phyloP scores from a whole-genome alignment of 2,113 vertebrate species.

The Oryzias celebensis region DNA sequence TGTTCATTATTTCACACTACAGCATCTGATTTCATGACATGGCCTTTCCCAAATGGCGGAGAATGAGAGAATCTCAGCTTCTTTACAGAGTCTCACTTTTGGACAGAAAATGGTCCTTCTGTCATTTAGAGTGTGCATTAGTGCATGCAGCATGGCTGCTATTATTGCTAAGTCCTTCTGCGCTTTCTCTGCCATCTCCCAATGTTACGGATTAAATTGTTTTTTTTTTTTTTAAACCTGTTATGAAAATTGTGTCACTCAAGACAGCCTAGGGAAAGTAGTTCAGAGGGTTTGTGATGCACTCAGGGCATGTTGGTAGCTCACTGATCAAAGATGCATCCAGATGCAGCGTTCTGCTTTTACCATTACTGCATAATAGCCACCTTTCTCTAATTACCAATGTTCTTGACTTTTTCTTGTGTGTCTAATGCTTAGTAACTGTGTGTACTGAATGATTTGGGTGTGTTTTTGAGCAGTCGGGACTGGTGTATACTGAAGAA shows the following conservation, averaged over 20 bases:
- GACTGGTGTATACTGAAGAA: constrained; percentile 95
- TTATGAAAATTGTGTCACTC: constrained; percentile 51
- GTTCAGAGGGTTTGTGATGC: constrained; percentile 52
- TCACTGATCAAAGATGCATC: constrained; percentile 23
- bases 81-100: not conserved
- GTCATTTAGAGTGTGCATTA: constrained; percentile 10
- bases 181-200: constrained; percentile 29
- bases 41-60: constrained; percentile 11
- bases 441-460: not conserved
- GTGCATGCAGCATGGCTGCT: constrained; percentile 8
- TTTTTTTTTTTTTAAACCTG: constrained; percentile 36
- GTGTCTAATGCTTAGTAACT: too few species aligned
- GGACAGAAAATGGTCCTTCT: constrained; percentile 14
- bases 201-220: constrained; percentile 46
- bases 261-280: constrained; percentile 54
- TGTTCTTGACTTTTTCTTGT: not conserved
- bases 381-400: constrained; percentile 12
- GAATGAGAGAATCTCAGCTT: constrained; percentile 19
- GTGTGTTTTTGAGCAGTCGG: constrained; percentile 81
- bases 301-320: constrained; percentile 24
- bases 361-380: constrained; percentile 15
- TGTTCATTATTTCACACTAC: not conserved
- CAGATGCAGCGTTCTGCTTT: constrained; percentile 15
- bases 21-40: constrained; percentile 8
- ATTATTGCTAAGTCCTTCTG: constrained; percentile 21